Evolutionary conservation across 2,113 vertebrate genomes (phyloP), one percentile per base, ranked within the genome.

Genomic region (Stigmatopora nigra): DNA sequence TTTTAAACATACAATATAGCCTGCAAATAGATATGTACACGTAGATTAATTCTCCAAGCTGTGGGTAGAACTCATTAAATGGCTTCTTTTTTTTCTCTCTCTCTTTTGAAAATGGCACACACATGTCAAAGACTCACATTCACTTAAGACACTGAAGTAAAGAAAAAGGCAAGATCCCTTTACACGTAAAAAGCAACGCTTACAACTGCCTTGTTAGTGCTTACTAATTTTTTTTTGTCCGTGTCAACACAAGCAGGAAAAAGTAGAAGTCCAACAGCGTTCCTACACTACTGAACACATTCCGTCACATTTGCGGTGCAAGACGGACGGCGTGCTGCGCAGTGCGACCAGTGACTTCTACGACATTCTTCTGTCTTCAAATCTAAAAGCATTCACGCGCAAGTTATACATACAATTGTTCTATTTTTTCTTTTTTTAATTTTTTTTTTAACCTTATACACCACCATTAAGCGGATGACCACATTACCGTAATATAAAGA

Each of bases 1-100:
- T 77, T 77, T 77, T 51, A 75, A 85, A 88, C 85, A 78, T 88
- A 91, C 88, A 87, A 91, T 90, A 91, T 91, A 92, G 89, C 89
- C 86, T 90, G 89, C 86, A 76, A 89, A 89, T 86, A 89, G 88
- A 90, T 91, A 90, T 91, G 88, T 92, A 89, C 90, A 91, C 86
- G 87, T 88, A 88, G 84, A 87, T 89, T 88, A 87, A 82, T 88
- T 89, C 88, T 90, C 88, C 89, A 90, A 91, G 88, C 87, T 91
- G 89, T 90, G 88, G 86, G 86, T 90, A 84, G 78, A 90, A 91
- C 86, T 90, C 82, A 88, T 91, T 88, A 85, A 89, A 91, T 91
- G 89, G 90, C 90, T 91, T 91, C 64, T 87, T 88, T 87, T 83
- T 89, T 88, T 84, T 88, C n/a, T n/a, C n/a, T n/a, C n/a, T 87